A percentile compares a stretch with the other conserved stretches of the same genome.
phyloP scores from a whole-genome alignment of 2,797 vertebrate genomes.

The Otus scops region DNA sequence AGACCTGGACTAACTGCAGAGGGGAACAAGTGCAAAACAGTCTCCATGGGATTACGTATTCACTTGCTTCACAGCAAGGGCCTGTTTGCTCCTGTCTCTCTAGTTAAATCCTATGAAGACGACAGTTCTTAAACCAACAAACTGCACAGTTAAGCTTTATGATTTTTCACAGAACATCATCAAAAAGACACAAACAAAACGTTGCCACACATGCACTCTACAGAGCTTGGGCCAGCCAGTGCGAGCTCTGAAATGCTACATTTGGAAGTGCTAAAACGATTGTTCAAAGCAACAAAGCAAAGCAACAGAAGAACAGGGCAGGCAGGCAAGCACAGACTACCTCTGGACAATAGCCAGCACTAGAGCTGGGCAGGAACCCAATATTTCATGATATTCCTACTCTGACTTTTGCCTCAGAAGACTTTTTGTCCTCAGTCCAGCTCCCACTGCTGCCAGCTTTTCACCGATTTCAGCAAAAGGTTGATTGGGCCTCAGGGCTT shows the following conservation, averaged over 20 bases:
- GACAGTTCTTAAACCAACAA: background rate
- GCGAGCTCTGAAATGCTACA: background rate
- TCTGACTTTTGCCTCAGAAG: background rate
- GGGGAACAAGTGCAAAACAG: background rate
- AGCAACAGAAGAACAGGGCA: background rate
- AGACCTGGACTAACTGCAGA: background rate
- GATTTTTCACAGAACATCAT: background rate
- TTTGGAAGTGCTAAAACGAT: background rate
- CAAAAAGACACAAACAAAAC: background rate
- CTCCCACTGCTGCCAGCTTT: background rate
- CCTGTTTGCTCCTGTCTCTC: background rate
- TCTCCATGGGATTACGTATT: background rate
- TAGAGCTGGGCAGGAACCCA: background rate
- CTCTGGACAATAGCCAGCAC: background rate
- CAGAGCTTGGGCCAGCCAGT: background rate
- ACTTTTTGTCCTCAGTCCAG: background rate
- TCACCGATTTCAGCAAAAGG: background rate
- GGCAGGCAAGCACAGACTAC: background rate
- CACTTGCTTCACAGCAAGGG: background rate
- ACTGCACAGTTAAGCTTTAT: background rate
- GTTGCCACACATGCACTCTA: background rate
- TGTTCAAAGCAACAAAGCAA: background rate
- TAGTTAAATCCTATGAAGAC: background rate
- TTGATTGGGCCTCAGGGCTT: background rate
- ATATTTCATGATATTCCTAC: background rate